Conservation (phyloP, 1,140 invertebrate genomes). For the Sweltsa coloradensis region DNA sequence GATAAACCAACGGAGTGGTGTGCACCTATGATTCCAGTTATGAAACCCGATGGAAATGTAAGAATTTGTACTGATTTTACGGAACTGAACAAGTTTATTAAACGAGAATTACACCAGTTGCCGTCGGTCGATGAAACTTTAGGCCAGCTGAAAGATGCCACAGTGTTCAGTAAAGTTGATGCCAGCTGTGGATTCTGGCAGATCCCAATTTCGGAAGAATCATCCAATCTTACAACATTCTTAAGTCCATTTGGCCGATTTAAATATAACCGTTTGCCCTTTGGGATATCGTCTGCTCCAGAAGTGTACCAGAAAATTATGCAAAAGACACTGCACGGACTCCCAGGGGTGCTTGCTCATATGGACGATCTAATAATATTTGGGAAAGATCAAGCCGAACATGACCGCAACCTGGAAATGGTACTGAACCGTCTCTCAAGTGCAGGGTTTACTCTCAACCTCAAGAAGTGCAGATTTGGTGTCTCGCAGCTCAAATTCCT, state of each 20-base stretch:
- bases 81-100: slow-evolving; percentile 22
- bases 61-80: slow-evolving; percentile 30
- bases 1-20: slow-evolving; percentile 27
- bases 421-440: slow-evolving; percentile 11
- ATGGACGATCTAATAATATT: slow-evolving; percentile 6
- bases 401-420: background rate
- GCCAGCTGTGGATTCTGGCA: slow-evolving; percentile 17
- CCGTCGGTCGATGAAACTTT: slow-evolving; percentile 6
- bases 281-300: slow-evolving; percentile 17
- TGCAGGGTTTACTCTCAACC: slow-evolving; percentile 11
- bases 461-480: slow-evolving; percentile 12
- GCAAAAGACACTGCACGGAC: background rate
- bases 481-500: slow-evolving; percentile 19
- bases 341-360: background rate
- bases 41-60: slow-evolving; percentile 24
- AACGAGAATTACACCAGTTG: slow-evolving; percentile 16
- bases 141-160: background rate
- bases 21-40: slow-evolving; percentile 27
- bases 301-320: slow-evolving; percentile 6
- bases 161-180: slow-evolving; percentile 16
- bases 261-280: slow-evolving; percentile 14
- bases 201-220: slow-evolving; percentile 13
- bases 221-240: slow-evolving; percentile 17
- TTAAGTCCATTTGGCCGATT: slow-evolving; percentile 18
- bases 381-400: slow-evolving; percentile 3